phyloP scores from a whole-genome alignment of 1,140 invertebrate species.

The Helicoverpa armigera region DNA sequence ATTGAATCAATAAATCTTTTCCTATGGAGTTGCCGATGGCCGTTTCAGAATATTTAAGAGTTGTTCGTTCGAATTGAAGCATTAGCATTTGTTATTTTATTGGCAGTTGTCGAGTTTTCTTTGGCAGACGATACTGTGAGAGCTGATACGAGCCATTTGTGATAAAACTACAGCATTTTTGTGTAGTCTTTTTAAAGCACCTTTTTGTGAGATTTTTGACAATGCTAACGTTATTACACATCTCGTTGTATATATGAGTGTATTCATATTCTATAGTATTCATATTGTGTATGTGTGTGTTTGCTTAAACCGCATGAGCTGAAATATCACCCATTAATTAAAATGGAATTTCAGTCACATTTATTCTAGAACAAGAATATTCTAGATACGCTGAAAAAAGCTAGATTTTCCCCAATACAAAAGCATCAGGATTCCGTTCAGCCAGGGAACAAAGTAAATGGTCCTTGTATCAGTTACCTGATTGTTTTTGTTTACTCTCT shows the following conservation, averaged over 20 bases:
- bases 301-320: neutral
- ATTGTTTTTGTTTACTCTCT: constrained; percentile 3
- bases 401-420: no score
- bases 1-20: neutral
- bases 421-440: no score
- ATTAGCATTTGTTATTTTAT: constrained; percentile 40
- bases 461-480: neutral
- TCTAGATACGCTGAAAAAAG: no score
- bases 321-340: no score
- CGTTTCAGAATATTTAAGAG: constrained; percentile 15
- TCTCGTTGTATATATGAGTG: neutral
- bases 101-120: neutral
- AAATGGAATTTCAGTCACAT: no score
- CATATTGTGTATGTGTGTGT: no score
- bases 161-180: neutral
- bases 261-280: no score
- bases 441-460: neutral
- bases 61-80: neutral
- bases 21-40: neutral
- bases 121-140: constrained; percentile 20
- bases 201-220: no score
- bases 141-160: constrained; percentile 2
- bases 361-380: no score
- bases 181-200: no score
- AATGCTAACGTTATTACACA: no score